A percentile compares a stretch with the other conserved stretches of the same genome.
Conservation (phyloP, 64 coral and sea anemone genomes). For the Acropora yongei region DNA sequence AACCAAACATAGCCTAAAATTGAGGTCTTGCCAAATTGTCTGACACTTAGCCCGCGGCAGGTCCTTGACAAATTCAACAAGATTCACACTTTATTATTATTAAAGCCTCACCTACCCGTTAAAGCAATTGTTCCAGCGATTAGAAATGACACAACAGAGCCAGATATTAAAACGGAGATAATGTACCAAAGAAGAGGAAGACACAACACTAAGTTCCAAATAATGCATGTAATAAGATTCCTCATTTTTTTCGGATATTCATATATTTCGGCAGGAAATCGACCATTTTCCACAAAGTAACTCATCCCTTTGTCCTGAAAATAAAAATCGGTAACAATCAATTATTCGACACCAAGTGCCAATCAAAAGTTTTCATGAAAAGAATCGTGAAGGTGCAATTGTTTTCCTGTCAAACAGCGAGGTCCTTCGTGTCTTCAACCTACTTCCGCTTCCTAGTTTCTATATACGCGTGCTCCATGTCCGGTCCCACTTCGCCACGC, state of each 20-base stretch:
- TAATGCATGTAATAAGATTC: constrained; percentile 66
- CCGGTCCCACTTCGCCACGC: too few relatives aligned
- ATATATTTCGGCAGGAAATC: constrained; percentile 68
- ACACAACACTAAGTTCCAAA: constrained; percentile 71
- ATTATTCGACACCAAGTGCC: neutral
- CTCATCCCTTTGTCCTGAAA: constrained; percentile 86
- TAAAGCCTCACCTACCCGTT: constrained; percentile 52
- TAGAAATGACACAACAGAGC: constrained; percentile 41
- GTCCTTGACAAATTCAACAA: too few relatives aligned
- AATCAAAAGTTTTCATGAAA: too few relatives aligned
- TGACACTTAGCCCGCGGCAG: neutral
- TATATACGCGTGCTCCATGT: too few relatives aligned
- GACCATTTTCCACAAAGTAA: constrained; percentile 79
- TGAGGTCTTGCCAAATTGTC: neutral
- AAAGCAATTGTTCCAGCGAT: constrained; percentile 45
- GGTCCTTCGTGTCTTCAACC: too few relatives aligned
- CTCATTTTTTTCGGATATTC: constrained; percentile 66
- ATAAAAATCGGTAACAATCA: neutral
- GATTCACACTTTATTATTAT: too few relatives aligned
- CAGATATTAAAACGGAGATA: constrained; percentile 64
- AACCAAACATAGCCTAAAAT: too few relatives aligned
- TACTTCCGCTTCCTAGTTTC: too few relatives aligned
- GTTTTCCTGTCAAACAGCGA: too few relatives aligned
- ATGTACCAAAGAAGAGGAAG: constrained; percentile 71
- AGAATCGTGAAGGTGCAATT: too few relatives aligned